Evolutionary conservation across 2,888 invertebrate species (phyloP).

Genomic region (Sclerodermus sp.): DNA sequence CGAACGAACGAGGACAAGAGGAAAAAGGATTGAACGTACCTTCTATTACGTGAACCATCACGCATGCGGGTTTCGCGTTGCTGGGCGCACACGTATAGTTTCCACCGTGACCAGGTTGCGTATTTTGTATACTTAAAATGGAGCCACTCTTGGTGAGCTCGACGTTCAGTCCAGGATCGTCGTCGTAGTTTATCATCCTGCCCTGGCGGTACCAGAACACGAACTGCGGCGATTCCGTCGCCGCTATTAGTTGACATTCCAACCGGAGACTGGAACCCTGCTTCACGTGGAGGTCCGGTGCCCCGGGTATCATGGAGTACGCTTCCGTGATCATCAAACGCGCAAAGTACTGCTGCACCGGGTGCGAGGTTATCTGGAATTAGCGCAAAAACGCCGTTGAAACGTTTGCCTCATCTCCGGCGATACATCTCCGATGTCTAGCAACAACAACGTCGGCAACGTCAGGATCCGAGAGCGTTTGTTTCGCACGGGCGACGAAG

Average conservation of each 20-base stretch:
- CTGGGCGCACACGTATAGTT: constrained; percentile 53
- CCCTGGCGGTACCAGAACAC: constrained; percentile 55
- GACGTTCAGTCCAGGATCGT: constrained; percentile 52
- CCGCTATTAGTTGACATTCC: constrained; percentile 50
- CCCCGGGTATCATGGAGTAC: constrained; percentile 51
- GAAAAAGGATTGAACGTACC: constrained; percentile 29
- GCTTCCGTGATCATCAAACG: constrained; percentile 49
- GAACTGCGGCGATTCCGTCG: constrained; percentile 50
- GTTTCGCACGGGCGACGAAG: too few relatives aligned
- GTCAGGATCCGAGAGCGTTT: too few relatives aligned
- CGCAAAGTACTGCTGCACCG: constrained; percentile 48
- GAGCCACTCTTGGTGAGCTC: constrained; percentile 48
- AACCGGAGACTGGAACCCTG: constrained; percentile 52
- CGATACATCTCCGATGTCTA: too few relatives aligned
- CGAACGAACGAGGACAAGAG: not conserved
- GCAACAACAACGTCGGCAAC: too few relatives aligned
- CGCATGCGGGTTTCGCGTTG: constrained; percentile 47
- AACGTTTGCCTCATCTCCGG: too few relatives aligned
- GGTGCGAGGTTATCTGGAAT: constrained; percentile 45
- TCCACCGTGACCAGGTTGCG: constrained; percentile 49
- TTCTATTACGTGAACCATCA: constrained; percentile 53
- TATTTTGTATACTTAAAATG: constrained; percentile 47
- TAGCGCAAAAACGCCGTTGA: too few relatives aligned
- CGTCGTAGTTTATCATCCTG: constrained; percentile 55
- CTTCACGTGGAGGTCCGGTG: constrained; percentile 52